A percentile compares a stretch with the other conserved stretches of the same genome.
These are phyloP conservation scores for Zosterops lateralis DNA, from an alignment of 2,113 vertebrate species.

Conservation along the genomic window DNA sequence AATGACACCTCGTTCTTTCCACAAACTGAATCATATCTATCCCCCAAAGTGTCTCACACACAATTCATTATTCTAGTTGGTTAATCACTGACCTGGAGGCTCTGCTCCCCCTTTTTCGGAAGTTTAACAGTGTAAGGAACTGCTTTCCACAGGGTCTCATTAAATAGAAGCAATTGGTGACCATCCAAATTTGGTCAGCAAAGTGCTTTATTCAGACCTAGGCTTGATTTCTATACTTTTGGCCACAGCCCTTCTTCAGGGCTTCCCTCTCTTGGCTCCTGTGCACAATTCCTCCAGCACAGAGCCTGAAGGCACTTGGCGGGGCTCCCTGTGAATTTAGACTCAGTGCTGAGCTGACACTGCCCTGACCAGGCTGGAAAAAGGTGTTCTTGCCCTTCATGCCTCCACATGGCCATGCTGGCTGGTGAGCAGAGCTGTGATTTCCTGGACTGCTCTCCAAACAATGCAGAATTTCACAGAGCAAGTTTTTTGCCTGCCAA, in stretches of 20 bases:
- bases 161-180: constrained; percentile 39
- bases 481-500: neutral
- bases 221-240: constrained; percentile 1
- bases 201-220: constrained; percentile 11
- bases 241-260: neutral
- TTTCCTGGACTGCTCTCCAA: neutral
- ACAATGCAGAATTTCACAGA: neutral
- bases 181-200: constrained; percentile 37
- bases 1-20: constrained; percentile 59
- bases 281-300: neutral
- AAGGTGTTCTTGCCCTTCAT: neutral
- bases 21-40: constrained; percentile 62
- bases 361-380: neutral
- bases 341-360: neutral
- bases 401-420: fast-evolving
- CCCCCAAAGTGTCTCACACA: constrained; percentile 59
- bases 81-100: constrained; percentile 41
- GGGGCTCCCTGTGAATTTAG: neutral
- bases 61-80: constrained; percentile 30
- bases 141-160: constrained; percentile 31
- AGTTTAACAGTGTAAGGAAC: neutral
- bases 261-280: constrained; percentile 5
- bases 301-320: neutral
- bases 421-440: neutral
- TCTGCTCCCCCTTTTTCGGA: constrained; percentile 44